phyloP scores from a whole-genome alignment of 2,797 vertebrate species.

The Mus spretus region DNA sequence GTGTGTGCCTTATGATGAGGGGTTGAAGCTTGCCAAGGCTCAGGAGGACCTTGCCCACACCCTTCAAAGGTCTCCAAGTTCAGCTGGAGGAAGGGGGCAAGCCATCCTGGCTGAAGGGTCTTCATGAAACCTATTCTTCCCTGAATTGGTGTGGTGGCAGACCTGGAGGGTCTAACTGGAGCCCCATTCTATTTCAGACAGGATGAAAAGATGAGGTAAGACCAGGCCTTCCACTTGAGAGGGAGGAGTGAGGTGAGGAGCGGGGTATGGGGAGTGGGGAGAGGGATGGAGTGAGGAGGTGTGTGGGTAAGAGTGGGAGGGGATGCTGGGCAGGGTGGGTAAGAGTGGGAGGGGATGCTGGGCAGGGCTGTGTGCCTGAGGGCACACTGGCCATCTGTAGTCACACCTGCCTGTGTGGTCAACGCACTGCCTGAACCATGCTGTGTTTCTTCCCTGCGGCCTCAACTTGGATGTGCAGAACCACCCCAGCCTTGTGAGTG shows the following conservation, averaged over 20 bases:
- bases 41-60: not conserved
- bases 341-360: not conserved
- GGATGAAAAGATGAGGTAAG: constrained; percentile 63
- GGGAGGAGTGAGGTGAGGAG: not conserved
- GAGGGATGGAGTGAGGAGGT: not conserved
- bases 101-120: not conserved
- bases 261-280: rapidly evolving
- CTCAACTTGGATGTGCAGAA: not conserved
- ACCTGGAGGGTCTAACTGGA: not conserved
- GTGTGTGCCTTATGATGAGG: not conserved
- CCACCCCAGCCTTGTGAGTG: constrained; percentile 76
- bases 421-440: not conserved
- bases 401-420: not conserved
- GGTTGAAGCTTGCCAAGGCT: not conserved
- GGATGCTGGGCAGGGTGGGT: not conserved
- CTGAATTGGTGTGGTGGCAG: not conserved
- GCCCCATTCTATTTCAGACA: constrained; percentile 69
- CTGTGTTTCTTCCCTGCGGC: not conserved
- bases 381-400: not conserved
- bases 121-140: not conserved
- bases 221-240: not conserved
- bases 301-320: not conserved
- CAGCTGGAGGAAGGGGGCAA: not conserved
- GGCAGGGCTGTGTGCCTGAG: not conserved
- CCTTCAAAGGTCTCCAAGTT: not conserved